Percentiles rank a stretch among this genome's conserved stretches.
Conservation (phyloP, 2,888 invertebrate genomes). For the Pandemis corylana region DNA sequence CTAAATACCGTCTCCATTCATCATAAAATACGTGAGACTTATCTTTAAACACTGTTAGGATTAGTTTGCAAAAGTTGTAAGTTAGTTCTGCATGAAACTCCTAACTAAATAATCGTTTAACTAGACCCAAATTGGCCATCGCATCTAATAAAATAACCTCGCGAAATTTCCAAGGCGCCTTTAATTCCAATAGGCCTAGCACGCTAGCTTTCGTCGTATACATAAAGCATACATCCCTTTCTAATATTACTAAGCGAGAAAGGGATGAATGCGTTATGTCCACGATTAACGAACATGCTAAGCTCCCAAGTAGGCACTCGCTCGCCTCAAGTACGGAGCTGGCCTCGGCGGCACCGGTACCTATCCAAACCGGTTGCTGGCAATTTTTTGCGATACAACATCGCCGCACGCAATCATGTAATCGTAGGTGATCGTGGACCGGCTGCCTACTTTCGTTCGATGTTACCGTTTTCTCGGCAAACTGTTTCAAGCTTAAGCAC, state of each 20-base stretch:
- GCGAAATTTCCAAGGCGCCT: background rate
- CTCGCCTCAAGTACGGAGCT: conserved; percentile 16
- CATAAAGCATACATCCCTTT: background rate
- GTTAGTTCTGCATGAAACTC: background rate
- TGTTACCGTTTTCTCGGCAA: conserved; percentile 39
- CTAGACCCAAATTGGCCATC: background rate
- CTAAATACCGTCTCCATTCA: too few relatives aligned
- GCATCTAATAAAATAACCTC: background rate
- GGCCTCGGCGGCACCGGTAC: conserved; percentile 39
- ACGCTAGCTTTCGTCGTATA: background rate
- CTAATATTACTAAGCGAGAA: background rate
- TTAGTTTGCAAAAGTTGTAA: background rate
- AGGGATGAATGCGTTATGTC: conserved; percentile 1
- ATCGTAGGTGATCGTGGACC: conserved; percentile 38
- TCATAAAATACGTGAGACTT: too few relatives aligned
- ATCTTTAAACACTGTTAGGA: too few relatives aligned
- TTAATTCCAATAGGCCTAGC: background rate
- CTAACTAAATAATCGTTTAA: background rate
- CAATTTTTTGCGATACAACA: conserved; percentile 40
- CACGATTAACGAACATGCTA: background rate
- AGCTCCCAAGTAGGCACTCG: background rate
- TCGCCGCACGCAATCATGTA: conserved; percentile 40
- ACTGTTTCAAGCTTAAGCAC: background rate
- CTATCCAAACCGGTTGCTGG: conserved; percentile 42
- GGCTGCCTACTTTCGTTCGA: conserved; percentile 39